Evolutionary conservation across 2,797 vertebrate species (phyloP).

Genomic region (Toxotes lorentzi): DNA sequence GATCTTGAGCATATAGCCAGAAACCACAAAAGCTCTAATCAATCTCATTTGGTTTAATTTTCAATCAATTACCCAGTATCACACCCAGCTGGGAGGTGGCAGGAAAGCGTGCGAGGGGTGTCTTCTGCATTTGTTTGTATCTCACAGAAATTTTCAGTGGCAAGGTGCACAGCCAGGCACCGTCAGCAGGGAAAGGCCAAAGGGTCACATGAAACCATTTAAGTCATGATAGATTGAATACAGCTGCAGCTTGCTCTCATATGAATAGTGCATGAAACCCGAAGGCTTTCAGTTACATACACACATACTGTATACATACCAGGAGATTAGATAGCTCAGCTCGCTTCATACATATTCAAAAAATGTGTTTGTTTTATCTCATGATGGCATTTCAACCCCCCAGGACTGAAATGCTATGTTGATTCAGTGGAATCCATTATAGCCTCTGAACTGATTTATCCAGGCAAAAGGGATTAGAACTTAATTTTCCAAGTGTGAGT

Average conservation of each 20-base stretch:
- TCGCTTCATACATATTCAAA: conserved; percentile 57
- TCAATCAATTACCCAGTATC: conserved; percentile 46
- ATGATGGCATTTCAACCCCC: conserved; percentile 22
- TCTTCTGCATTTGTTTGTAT: conserved; percentile 45
- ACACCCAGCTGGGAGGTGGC: not conserved
- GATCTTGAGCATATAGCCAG: conserved; percentile 48
- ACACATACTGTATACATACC: not conserved
- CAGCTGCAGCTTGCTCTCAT: conserved; percentile 33
- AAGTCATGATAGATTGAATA: conserved; percentile 60
- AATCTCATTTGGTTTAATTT: conserved; percentile 63
- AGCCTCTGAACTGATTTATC: conserved; percentile 16
- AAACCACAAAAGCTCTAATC: conserved; percentile 50
- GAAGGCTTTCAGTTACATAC: conserved; percentile 35
- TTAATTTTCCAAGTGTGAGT: not conserved
- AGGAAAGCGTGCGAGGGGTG: not conserved
- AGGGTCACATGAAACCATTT: conserved; percentile 69
- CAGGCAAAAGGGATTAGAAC: not conserved
- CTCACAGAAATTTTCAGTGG: conserved; percentile 38
- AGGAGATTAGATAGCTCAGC: conserved; percentile 25
- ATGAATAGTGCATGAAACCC: conserved; percentile 60
- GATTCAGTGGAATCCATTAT: conserved; percentile 37
- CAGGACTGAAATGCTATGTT: conserved; percentile 8
- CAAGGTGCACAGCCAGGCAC: conserved; percentile 28
- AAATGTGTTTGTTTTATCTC: conserved; percentile 44
- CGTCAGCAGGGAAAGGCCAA: conserved; percentile 59